Evolutionary conservation across 2,113 vertebrate genomes (phyloP).

Genomic region (Tonatia bakeri): DNA sequence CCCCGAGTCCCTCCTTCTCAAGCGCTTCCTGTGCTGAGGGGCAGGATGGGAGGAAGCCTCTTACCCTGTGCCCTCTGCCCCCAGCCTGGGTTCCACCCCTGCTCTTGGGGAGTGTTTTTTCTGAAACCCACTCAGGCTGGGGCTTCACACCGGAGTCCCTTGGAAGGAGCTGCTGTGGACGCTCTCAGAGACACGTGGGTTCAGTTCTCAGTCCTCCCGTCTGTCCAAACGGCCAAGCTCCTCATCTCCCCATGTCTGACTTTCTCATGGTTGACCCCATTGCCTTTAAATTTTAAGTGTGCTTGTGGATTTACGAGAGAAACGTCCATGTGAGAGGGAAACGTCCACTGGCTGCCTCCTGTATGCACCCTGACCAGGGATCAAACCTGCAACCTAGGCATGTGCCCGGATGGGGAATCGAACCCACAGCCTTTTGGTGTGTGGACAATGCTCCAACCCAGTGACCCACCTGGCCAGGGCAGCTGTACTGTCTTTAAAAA

Average conservation of each 20-base stretch:
- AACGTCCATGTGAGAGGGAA: no score
- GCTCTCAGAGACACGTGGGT: accelerated
- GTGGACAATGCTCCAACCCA: not conserved
- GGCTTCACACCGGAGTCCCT: not conserved
- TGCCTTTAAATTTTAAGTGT: not conserved
- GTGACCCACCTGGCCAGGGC: not conserved
- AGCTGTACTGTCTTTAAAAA: not conserved
- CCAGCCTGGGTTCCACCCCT: not conserved
- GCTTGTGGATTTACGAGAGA: no score
- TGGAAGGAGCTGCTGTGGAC: accelerated
- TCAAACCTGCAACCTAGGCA: no score
- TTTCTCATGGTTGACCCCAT: not conserved
- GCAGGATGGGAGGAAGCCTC: accelerated
- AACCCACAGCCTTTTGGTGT: not conserved
- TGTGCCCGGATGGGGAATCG: not conserved
- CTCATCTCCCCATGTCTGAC: not conserved
- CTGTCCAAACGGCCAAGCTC: not conserved
- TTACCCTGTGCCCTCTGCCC: accelerated
- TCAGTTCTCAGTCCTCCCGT: not conserved
- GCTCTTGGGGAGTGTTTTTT: accelerated
- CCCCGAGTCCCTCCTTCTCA: accelerated
- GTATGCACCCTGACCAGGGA: no score
- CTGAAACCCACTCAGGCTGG: accelerated
- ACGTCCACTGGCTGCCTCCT: no score
- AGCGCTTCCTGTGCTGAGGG: not conserved